Conservation (phyloP, 2,888 invertebrate species). For the Zele albiditarsus region DNA sequence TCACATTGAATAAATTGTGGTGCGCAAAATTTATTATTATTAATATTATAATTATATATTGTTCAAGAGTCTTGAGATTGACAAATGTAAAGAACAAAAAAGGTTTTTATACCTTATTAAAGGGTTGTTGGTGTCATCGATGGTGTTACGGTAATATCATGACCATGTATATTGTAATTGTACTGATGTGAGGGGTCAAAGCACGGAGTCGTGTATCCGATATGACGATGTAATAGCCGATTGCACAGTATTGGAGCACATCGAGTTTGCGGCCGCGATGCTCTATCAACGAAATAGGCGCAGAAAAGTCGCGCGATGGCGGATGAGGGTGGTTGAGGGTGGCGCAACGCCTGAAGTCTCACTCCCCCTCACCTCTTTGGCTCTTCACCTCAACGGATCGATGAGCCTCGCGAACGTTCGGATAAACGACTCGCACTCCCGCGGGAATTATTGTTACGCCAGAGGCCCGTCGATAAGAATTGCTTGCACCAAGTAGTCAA, state of each 20-base stretch:
- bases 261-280: background rate
- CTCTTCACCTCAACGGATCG: conserved; percentile 55
- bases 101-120: background rate
- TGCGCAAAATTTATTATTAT: no score
- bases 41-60: background rate
- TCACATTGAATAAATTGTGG: no score
- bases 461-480: background rate
- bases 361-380: conserved; percentile 42
- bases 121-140: background rate
- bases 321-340: conserved; percentile 52
- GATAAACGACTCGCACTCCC: conserved; percentile 28
- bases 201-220: background rate
- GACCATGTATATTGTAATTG: background rate
- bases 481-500: background rate
- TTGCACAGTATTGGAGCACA: background rate
- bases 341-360: conserved; percentile 60
- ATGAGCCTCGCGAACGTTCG: conserved; percentile 57
- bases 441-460: conserved; percentile 25
- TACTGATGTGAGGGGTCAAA: conserved; percentile 2
- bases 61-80: background rate
- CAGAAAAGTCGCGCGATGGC: background rate
- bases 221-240: background rate
- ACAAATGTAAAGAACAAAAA: background rate
- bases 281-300: background rate
- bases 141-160: background rate